Evolutionary conservation across 2,113 vertebrate genomes (phyloP).

Genomic region (Theristicus caerulescens): DNA sequence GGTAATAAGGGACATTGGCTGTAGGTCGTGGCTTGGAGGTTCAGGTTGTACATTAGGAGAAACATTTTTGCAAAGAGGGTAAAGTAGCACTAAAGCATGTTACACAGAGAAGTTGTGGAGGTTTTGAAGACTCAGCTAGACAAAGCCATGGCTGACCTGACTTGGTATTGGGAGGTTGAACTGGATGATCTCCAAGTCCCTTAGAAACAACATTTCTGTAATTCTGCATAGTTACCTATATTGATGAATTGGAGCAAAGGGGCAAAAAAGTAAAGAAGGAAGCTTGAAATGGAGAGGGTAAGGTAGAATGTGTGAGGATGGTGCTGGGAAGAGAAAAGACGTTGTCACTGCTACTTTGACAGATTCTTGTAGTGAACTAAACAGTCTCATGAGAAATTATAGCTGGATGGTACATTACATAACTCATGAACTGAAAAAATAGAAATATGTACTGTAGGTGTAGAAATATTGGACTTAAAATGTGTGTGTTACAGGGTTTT

Average conservation of each 20-base stretch:
- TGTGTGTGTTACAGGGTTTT: neutral
- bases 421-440: conserved; percentile 17
- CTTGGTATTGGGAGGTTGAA: neutral
- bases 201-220: neutral
- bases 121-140: neutral
- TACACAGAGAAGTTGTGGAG: neutral
- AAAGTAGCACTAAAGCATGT: neutral
- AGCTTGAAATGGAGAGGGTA: neutral
- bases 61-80: neutral
- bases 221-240: neutral
- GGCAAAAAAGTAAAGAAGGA: neutral
- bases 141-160: neutral
- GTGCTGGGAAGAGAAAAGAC: neutral
- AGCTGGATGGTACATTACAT: neutral
- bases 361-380: neutral
- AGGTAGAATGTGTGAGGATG: neutral
- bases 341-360: neutral
- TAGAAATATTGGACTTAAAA: neutral
- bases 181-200: fast-evolving
- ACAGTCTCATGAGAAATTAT: conserved; percentile 3
- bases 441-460: neutral
- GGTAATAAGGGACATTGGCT: neutral
- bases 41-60: neutral
- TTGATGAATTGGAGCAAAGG: neutral
- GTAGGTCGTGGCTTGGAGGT: neutral